Evolutionary conservation across 2,113 vertebrate genomes (phyloP), one percentile per base, ranked within the genome.

Genomic region (Silurus asotus): DNA sequence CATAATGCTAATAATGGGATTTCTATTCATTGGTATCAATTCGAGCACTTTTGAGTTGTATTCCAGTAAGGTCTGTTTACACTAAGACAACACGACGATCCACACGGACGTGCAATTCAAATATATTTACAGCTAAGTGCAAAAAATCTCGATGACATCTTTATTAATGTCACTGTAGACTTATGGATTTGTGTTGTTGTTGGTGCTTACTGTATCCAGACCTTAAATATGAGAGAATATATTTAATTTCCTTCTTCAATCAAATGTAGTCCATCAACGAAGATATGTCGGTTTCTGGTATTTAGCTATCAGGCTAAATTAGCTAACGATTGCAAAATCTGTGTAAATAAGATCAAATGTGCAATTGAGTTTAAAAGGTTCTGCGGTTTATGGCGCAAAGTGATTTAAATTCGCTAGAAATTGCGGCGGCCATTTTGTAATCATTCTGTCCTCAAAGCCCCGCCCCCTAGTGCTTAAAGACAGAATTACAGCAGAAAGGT

Each of bases 1-100:
- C n/a, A 61, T 58, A 17, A 28, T 51, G 77, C 65, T 86, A 72
- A 86, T 64, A 70, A 72, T 55, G 8, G 23, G 59, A 55, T 80
- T 81, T 81, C 56, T 70, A 55, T 74, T 86, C 67, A 17, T 14
- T 62, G 79, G 74, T 81, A 86, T 65, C 55, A 62, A 72, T 14
- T 48, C 37, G 61, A 74, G 85, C 85, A 86, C 45, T 62, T 86
- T 74, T 19, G 55, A 55, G 19, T 56, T 19, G 82, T n/a, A 9
- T 65, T 45, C 8, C 75, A 17, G 61, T 9, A 45, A 45, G 78
- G 78, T 85, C 76, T 69, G 51, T 53, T 69, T 80, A 58, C 76
- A 85, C 17, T 85, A 58, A 69, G 67, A 55, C 8, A 28, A 45
- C 53, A 49, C 11, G 25, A 83, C 45, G 45, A 67, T 28, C 78